These are phyloP conservation scores for Notothenia coriiceps DNA, from an alignment of 2,113 vertebrate genomes.

Conservation along the genomic window DNA sequence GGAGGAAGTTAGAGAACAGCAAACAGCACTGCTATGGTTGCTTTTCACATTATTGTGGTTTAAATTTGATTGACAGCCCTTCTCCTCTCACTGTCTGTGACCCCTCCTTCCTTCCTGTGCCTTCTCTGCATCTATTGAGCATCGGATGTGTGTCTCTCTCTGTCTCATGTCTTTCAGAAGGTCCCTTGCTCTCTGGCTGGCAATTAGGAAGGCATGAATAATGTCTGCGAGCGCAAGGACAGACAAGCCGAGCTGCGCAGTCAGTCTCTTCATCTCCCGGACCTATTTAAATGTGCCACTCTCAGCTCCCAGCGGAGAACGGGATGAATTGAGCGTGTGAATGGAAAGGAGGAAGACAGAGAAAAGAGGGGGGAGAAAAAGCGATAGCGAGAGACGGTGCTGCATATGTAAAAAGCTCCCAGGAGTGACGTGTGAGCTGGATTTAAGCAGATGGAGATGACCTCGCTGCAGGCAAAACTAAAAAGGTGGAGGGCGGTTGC, in stretches of 20 bases:
- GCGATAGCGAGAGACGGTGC: constrained; percentile 2
- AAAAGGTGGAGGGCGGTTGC: constrained; percentile 15
- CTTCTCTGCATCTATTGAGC: constrained; percentile 24
- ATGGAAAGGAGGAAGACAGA: constrained; percentile 24
- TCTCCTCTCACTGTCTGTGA: constrained; percentile 22
- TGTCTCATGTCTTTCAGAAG: constrained; percentile 43
- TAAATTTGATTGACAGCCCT: constrained; percentile 3
- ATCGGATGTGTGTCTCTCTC: constrained; percentile 50
- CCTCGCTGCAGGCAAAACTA: constrained; percentile 63
- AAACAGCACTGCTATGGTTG: neutral
- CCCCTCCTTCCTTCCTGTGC: neutral
- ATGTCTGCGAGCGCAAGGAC: constrained; percentile 36
- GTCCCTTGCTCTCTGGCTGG: constrained; percentile 28
- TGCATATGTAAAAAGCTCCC: constrained; percentile 52
- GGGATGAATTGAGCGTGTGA: constrained; percentile 53
- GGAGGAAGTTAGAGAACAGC: neutral
- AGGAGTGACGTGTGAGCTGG: constrained; percentile 45
- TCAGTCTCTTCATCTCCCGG: constrained; percentile 50
- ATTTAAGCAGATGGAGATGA: constrained; percentile 62
- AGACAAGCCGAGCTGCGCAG: constrained; percentile 28
- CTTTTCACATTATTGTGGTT: constrained; percentile 22
- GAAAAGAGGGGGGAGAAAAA: too few relatives aligned
- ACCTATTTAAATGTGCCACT: constrained; percentile 52
- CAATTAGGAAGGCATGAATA: constrained; percentile 56
- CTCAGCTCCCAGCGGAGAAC: constrained; percentile 21